Conservation (phyloP, 2,888 invertebrate genomes). For the Pilophorus perplexus region DNA sequence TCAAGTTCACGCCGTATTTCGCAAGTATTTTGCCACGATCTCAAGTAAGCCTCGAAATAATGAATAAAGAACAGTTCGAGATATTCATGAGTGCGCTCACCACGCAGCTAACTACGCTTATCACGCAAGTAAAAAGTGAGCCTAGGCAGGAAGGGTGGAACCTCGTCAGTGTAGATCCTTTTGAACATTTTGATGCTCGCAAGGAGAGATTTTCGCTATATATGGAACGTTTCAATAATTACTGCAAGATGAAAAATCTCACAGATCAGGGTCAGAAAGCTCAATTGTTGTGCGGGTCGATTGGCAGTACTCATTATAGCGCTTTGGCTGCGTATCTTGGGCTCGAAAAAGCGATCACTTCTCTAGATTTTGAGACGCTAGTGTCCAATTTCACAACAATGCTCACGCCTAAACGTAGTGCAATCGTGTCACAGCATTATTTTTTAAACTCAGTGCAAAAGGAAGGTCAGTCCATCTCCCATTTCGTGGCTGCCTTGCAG, state of each 20-base stretch:
- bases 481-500: slow-evolving; percentile 34
- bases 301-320: slow-evolving; percentile 42
- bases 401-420: slow-evolving; percentile 30
- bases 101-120: no score
- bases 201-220: no score
- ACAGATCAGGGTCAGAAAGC: slow-evolving; percentile 6
- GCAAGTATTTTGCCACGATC: no score
- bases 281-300: slow-evolving; percentile 32
- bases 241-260: slow-evolving; percentile 19
- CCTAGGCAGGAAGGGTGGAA: no score
- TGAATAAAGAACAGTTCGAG: no score
- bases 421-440: slow-evolving; percentile 42
- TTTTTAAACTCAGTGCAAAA: slow-evolving; percentile 36
- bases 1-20: no score
- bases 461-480: slow-evolving; percentile 34
- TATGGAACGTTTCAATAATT: slow-evolving; percentile 27
- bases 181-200: slow-evolving; percentile 21
- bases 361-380: slow-evolving; percentile 21
- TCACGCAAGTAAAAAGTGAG: no score
- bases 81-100: no score
- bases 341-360: slow-evolving; percentile 20
- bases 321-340: slow-evolving; percentile 34
- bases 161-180: no score
- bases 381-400: slow-evolving; percentile 28
- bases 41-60: no score